These are phyloP conservation scores for Tychaedon coryphoeus DNA, from an alignment of 2,113 vertebrate species.

Conservation along the genomic window DNA sequence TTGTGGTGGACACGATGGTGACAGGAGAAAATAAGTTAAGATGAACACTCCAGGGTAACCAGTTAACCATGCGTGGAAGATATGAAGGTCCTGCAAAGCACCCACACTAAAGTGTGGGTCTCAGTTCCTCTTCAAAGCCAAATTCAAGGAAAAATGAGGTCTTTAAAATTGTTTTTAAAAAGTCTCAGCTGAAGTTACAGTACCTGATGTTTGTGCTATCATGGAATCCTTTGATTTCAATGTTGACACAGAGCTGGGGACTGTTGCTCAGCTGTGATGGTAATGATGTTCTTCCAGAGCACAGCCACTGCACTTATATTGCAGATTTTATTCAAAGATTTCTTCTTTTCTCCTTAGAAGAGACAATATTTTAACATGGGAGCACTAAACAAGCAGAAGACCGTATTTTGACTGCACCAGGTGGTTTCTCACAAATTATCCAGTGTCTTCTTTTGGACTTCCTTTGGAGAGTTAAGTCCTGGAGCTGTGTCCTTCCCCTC, in stretches of 20 bases:
- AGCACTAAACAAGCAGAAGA: neutral
- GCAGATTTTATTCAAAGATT: neutral
- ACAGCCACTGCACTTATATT: neutral
- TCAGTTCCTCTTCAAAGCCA: neutral
- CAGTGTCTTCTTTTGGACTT: neutral
- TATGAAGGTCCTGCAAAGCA: neutral
- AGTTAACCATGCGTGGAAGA: neutral
- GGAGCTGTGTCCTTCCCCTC: accelerated
- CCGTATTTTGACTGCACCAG: neutral
- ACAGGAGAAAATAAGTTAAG: accelerated
- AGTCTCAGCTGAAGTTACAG: neutral
- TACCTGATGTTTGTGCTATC: neutral
- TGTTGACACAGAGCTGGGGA: neutral
- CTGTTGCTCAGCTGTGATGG: neutral
- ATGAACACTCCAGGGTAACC: neutral
- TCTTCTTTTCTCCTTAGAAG: neutral
- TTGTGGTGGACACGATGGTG: neutral
- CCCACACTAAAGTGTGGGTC: neutral
- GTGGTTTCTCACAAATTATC: neutral
- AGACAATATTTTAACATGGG: neutral
- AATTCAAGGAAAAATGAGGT: neutral
- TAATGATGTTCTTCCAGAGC: neutral
- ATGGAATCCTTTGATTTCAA: neutral
- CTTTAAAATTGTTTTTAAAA: neutral
- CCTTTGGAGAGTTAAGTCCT: neutral